Conservation (phyloP, 1,140 invertebrate genomes). For the Sitobion miscanthi region DNA sequence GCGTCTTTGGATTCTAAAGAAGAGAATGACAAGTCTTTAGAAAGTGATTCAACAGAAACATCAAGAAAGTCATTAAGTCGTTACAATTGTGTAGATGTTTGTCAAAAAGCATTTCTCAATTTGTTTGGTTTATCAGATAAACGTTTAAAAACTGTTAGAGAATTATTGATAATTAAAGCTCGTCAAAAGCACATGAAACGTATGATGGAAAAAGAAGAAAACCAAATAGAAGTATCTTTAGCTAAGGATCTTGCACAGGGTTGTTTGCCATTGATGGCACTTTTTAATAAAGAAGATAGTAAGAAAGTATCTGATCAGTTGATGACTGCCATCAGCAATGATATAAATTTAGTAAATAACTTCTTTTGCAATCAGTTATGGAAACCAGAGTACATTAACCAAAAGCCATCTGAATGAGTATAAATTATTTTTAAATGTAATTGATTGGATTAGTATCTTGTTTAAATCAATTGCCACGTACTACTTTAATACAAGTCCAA, state of each 20-base stretch:
- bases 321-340: constrained; percentile 60
- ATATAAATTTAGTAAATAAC: constrained; percentile 66
- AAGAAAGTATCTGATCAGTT: constrained; percentile 57
- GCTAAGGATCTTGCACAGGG: constrained; percentile 58
- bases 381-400: constrained; percentile 67
- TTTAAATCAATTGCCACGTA: background rate
- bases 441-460: background rate
- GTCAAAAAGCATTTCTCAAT: constrained; percentile 67
- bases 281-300: constrained; percentile 56
- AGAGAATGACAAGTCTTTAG: constrained; percentile 44
- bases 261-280: constrained; percentile 57
- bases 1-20: constrained; percentile 47
- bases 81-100: constrained; percentile 64
- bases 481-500: constrained; percentile 8
- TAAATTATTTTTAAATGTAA: background rate
- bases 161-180: constrained; percentile 63
- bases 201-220: constrained; percentile 58
- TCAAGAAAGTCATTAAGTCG: constrained; percentile 50
- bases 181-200: constrained; percentile 61
- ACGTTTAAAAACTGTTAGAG: constrained; percentile 64
- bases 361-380: constrained; percentile 68
- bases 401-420: constrained; percentile 53
- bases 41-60: constrained; percentile 44
- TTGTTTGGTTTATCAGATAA: constrained; percentile 67
- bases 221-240: constrained; percentile 58